A percentile compares a stretch with the other conserved stretches of the same genome.
phyloP scores from a whole-genome alignment of 2,113 vertebrate species.

The Brachirus orientalis region DNA sequence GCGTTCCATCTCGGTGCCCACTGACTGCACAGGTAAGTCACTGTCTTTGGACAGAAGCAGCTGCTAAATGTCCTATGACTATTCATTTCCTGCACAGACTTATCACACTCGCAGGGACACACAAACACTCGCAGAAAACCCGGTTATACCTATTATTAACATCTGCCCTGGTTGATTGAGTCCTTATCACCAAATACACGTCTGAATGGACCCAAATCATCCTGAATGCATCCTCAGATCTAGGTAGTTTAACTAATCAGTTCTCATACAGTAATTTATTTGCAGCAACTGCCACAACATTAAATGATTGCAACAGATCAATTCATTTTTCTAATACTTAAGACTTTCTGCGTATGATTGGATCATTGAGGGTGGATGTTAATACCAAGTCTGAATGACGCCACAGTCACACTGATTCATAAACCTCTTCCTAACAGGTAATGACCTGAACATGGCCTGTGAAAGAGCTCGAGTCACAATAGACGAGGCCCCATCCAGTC shows the following conservation, averaged over 20 bases:
- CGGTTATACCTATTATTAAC: no score
- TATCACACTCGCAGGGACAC: slow-evolving; percentile 16
- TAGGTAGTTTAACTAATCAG: no score
- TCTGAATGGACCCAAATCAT: no score
- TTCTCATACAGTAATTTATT: no score
- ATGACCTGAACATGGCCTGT: slow-evolving; percentile 85
- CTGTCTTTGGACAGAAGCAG: neutral
- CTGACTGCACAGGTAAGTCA: slow-evolving; percentile 79
- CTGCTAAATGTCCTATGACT: slow-evolving; percentile 20
- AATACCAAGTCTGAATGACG: no score
- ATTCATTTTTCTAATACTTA: no score
- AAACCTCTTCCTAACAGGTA: slow-evolving; percentile 53
- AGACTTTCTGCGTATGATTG: neutral
- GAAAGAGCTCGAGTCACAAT: slow-evolving; percentile 83
- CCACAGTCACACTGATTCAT: neutral
- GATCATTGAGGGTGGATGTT: no score
- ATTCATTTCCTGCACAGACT: slow-evolving; percentile 22
- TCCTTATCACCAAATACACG: no score
- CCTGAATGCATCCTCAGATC: no score
- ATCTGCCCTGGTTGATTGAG: no score
- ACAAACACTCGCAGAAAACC: neutral
- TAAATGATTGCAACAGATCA: no score
- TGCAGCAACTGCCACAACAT: no score
- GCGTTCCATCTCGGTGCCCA: slow-evolving; percentile 77
- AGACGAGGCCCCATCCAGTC: slow-evolving; percentile 77